Conservation (phyloP, 1,140 invertebrate species). For the Heliothis subflexa region DNA sequence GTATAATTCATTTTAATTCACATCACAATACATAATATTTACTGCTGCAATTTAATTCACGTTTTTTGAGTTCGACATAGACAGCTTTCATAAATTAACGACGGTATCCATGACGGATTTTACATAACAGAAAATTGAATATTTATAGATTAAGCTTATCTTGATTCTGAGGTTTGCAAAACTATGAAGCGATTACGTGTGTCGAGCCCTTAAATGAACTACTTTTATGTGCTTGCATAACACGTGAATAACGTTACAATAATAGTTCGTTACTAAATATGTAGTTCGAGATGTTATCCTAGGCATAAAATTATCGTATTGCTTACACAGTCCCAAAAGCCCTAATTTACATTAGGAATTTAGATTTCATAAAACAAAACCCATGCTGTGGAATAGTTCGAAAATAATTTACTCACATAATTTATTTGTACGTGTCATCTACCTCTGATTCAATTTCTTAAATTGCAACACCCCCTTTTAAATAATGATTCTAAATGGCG, state of each 20-base stretch:
- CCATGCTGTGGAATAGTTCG: constrained; percentile 8
- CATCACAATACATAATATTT: constrained; percentile 21
- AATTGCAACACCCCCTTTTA: neutral
- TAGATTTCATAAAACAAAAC: constrained; percentile 30
- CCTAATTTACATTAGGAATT: constrained; percentile 22
- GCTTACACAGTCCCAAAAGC: constrained; percentile 44
- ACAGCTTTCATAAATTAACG: neutral
- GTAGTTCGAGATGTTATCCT: constrained; percentile 11
- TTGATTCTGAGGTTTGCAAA: too few relatives aligned
- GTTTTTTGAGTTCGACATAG: constrained; percentile 15
- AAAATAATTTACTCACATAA: constrained; percentile 8
- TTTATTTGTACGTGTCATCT: constrained; percentile 21
- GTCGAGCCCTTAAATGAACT: too few relatives aligned
- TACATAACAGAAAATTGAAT: too few relatives aligned
- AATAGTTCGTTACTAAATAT: neutral
- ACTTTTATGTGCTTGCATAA: too few relatives aligned
- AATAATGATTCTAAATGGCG: neutral
- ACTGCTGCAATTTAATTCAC: constrained; percentile 18
- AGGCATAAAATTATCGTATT: constrained; percentile 36
- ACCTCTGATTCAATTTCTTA: neutral
- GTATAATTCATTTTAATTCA: constrained; percentile 18
- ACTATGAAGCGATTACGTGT: too few relatives aligned
- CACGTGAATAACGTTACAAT: too few relatives aligned
- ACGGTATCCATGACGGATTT: too few relatives aligned
- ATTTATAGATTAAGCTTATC: too few relatives aligned